Base-by-base conservation (phyloP, 2,888 invertebrate species). In the Digitonthophagus gazella region DNA sequence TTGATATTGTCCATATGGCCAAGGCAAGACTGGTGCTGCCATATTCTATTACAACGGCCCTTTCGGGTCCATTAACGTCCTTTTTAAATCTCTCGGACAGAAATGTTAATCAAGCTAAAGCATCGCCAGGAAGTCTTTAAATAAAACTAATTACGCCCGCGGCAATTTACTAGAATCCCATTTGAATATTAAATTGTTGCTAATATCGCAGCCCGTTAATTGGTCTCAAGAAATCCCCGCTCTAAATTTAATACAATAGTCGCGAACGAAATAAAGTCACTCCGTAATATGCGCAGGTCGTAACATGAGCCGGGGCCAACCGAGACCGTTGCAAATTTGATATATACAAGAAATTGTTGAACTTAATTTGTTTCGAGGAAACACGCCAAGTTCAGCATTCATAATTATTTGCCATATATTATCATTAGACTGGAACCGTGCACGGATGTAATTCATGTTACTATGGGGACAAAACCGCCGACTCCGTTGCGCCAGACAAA, bases 1-100 rank as follows among this genome's bases (percentile, higher is more conserved):
- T 67, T 67, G 64, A 67, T 63, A 64, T 64, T 56, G 18, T 64
- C 56, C 44, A 56, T 67, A 56, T 28, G 56, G 67, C 64, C 64
- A 64, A 67, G 67, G 57, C 55, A 54, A 55, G 67, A 67, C 63
- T 63, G 16, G 54, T 63, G 4, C n/a, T 22, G 22, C 28, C 28
- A 44, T 44, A 20, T 57, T 5, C 14, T 56, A 19, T 44, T 15
- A 19, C 14, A 15, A 57, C 6, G 4, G 18, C 20, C 14, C 22
- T 57, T 15, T 56, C 11, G 16, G 14, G 5, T 15, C 6, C 57
- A 61, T 61, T n/a, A 61, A 61, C 14, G 19, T 6, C 2, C 16
- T 61, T n/a, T 61, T 61, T n/a, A 18, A 20, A 61, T 20, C 5
- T 61, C 20, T 61, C 58, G 15, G 18, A 14, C 2, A 44, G 19